A percentile compares a stretch with the other conserved stretches of the same genome.
These are phyloP conservation scores for Ladona fulva DNA, from an alignment of 1,140 invertebrate species.

Conservation along the genomic window DNA sequence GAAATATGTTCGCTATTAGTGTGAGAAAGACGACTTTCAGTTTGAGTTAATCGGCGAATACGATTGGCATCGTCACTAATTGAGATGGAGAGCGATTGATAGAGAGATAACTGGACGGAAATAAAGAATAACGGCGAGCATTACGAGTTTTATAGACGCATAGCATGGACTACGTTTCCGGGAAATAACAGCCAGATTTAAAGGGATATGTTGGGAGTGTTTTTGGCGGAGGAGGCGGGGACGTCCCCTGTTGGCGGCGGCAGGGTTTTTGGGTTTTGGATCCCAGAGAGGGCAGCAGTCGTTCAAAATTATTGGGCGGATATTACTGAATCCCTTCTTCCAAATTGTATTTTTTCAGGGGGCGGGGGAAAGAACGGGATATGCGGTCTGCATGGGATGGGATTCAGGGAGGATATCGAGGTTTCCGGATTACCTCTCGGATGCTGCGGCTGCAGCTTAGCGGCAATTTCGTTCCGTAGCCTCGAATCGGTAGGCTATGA, in stretches of 20 bases:
- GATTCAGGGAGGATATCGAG: not conserved
- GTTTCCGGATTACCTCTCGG: slow-evolving; percentile 1
- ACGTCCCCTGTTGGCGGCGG: too few relatives aligned
- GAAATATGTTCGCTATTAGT: too few relatives aligned
- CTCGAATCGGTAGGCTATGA: not conserved
- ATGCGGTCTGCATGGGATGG: not conserved
- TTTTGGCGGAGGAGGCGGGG: not conserved
- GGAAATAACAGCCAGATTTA: not conserved
- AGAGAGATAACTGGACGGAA: too few relatives aligned
- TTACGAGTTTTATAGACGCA: too few relatives aligned
- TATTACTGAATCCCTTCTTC: slow-evolving; percentile 1
- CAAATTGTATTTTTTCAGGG: not conserved
- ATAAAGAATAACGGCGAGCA: too few relatives aligned
- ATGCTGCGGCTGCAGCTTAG: slow-evolving; percentile 6
- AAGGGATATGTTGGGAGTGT: not conserved
- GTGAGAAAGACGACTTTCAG: too few relatives aligned
- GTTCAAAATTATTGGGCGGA: slow-evolving; percentile 9
- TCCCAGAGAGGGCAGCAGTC: not conserved
- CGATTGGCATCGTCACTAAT: too few relatives aligned
- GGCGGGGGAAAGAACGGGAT: not conserved
- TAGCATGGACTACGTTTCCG: too few relatives aligned
- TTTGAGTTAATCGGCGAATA: too few relatives aligned
- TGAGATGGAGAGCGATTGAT: too few relatives aligned
- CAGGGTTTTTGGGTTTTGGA: not conserved
- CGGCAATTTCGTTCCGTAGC: slow-evolving; percentile 2